A percentile compares a stretch with the other conserved stretches of the same genome.
Conservation (phyloP, 2,797 vertebrate species). For the Chiloscyllium punctatum region DNA sequence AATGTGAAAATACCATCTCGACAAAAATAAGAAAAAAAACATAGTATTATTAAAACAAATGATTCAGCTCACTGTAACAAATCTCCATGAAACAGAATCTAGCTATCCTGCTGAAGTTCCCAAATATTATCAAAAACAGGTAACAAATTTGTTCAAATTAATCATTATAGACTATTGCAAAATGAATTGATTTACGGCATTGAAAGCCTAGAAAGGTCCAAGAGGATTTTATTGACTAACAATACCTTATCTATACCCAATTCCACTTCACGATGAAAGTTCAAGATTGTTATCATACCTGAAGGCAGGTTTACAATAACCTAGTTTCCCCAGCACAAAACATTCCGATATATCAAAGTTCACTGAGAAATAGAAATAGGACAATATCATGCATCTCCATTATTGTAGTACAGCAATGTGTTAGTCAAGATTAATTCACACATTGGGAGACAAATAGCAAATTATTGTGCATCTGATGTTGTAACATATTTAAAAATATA, state of each 20-base stretch:
- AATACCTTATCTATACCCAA: not conserved
- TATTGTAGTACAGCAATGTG: not conserved
- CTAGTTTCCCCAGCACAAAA: not conserved
- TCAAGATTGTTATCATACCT: not conserved
- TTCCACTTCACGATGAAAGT: not conserved
- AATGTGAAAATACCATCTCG: not conserved
- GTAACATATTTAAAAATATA: not conserved
- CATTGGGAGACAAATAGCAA: not conserved
- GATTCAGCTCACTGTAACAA: not conserved
- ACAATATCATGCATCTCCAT: not conserved
- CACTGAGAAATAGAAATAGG: not conserved
- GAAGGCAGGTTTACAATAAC: not conserved
- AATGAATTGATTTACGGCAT: not conserved
- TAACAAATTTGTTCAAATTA: not conserved
- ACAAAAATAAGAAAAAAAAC: not conserved
- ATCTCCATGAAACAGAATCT: not conserved
- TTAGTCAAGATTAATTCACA: not conserved
- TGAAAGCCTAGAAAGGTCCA: not conserved
- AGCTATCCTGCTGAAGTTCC: not conserved
- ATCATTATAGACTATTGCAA: not conserved
- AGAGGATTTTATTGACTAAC: not conserved
- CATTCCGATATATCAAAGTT: not conserved
- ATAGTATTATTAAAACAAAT: not conserved
- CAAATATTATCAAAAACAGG: not conserved
- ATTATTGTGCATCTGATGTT: not conserved